phyloP scores from a whole-genome alignment of 1,140 invertebrate genomes.

The Drosophila jambulina region DNA sequence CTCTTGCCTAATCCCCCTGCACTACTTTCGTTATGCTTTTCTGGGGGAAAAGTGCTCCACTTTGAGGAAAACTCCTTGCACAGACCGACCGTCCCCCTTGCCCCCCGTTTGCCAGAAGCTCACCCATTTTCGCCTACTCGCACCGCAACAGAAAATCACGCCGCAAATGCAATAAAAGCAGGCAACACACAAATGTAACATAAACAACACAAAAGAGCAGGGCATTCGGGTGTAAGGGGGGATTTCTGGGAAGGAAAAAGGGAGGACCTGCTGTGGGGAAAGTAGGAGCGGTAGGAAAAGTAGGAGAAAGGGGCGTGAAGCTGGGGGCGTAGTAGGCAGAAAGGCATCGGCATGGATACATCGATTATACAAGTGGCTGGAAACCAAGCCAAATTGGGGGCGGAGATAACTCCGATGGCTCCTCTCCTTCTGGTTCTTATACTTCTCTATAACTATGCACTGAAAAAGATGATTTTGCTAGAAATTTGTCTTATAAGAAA shows the following conservation, averaged over 20 bases:
- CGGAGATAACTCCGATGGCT: constrained; percentile 51
- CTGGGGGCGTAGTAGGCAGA: constrained; percentile 51
- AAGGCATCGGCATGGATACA: constrained; percentile 76
- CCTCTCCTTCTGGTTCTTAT: constrained; percentile 9
- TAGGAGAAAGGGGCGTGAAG: constrained; percentile 7
- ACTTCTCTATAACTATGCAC: background rate
- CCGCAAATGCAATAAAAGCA: constrained; percentile 64
- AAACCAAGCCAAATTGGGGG: constrained; percentile 43
- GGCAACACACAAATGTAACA: constrained; percentile 57
- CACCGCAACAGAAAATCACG: constrained; percentile 57
- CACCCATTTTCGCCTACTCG: constrained; percentile 15
- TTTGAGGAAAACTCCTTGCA: constrained; percentile 32
- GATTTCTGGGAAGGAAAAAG: background rate
- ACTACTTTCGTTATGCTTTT: constrained; percentile 38
- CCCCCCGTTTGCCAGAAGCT: background rate
- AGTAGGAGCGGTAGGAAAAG: background rate
- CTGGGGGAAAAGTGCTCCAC: constrained; percentile 37
- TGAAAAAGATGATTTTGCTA: background rate
- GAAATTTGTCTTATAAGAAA: no score
- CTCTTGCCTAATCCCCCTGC: constrained; percentile 26
- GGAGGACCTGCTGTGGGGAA: background rate
- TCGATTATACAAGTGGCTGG: constrained; percentile 75
- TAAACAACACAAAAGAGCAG: constrained; percentile 58
- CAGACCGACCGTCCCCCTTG: background rate
- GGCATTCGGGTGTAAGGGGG: constrained; percentile 14